phyloP scores from a whole-genome alignment of 2,888 invertebrate genomes.

The Parapristionchus giblindavisi region DNA sequence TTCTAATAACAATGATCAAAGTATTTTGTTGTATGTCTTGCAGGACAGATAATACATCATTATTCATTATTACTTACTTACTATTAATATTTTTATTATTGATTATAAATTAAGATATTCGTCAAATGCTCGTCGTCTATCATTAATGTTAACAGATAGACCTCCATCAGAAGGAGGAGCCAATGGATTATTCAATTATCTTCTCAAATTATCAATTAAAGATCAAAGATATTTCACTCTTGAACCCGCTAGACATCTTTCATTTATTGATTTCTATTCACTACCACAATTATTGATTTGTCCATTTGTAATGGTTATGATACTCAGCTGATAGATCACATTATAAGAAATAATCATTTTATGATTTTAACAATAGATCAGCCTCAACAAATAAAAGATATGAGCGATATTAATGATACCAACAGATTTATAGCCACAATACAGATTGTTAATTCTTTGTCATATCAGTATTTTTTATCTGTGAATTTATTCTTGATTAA shows the following conservation, averaged over 20 bases:
- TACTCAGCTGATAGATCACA: conserved; percentile 2
- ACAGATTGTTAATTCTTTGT: too few relatives aligned
- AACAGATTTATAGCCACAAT: too few relatives aligned
- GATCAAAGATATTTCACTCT: conserved; percentile 57
- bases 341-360: neutral
- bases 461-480: too few relatives aligned
- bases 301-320: neutral
- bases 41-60: too few relatives aligned
- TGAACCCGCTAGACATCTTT: conserved; percentile 53
- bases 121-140: conserved; percentile 54
- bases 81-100: too few relatives aligned
- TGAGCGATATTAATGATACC: too few relatives aligned
- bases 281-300: conserved; percentile 35
- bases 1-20: too few relatives aligned
- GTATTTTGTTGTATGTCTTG: too few relatives aligned
- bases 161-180: conserved; percentile 49
- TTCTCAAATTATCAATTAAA: conserved; percentile 58
- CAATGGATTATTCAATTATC: conserved; percentile 52
- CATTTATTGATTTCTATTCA: conserved; percentile 52
- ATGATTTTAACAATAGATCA: too few relatives aligned
- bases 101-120: conserved; percentile 54
- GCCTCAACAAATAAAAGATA: too few relatives aligned
- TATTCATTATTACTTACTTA: too few relatives aligned
- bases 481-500: too few relatives aligned
- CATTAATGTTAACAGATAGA: conserved; percentile 61